Percentiles rank a stretch among this genome's conserved stretches.
phyloP scores from a whole-genome alignment of 2,113 vertebrate species.

The Zeus faber region DNA sequence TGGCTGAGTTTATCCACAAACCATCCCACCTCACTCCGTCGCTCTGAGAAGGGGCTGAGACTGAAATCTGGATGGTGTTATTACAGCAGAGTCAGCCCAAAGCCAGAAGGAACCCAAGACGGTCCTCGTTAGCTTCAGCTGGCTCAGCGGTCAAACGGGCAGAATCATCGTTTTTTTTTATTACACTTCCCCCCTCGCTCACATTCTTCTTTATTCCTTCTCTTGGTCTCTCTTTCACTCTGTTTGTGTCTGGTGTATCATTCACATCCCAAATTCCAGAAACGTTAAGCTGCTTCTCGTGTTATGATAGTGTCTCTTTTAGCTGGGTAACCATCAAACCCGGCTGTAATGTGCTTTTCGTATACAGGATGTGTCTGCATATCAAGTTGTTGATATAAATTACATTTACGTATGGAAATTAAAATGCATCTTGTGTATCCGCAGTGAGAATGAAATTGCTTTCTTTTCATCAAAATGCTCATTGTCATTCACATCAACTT shows the following conservation, averaged over 20 bases:
- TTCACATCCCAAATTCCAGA: too few relatives aligned
- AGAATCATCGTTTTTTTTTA: neutral
- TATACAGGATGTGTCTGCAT: too few relatives aligned
- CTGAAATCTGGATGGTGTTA: neutral
- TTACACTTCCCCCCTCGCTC: neutral
- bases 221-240: neutral
- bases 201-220: neutral
- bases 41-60: neutral
- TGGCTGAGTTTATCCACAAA: neutral
- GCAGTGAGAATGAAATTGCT: too few relatives aligned
- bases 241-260: neutral
- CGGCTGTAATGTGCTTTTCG: too few relatives aligned
- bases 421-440: too few relatives aligned
- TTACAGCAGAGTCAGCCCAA: constrained; percentile 4
- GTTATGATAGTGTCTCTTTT: too few relatives aligned
- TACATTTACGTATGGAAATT: too few relatives aligned
- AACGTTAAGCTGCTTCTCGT: too few relatives aligned
- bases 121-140: neutral
- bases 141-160: neutral
- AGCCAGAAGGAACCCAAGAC: neutral
- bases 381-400: too few relatives aligned
- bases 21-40: constrained; percentile 1
- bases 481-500: too few relatives aligned
- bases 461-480: too few relatives aligned
- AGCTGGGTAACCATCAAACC: too few relatives aligned